phyloP scores from a whole-genome alignment of 2,113 vertebrate species.

The Agelaius phoeniceus region DNA sequence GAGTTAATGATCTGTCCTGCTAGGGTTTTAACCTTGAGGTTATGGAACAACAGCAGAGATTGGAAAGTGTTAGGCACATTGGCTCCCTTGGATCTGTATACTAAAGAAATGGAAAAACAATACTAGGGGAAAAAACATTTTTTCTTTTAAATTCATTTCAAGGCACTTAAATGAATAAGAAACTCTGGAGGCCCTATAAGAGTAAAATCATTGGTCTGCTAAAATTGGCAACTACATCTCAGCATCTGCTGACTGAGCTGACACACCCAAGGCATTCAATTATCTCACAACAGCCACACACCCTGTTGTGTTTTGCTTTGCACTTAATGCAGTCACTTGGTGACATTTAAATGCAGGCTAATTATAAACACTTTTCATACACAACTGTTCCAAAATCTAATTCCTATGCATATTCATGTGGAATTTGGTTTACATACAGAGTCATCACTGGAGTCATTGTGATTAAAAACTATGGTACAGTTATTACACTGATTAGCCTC shows the following conservation, averaged over 20 bases:
- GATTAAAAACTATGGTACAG: background rate
- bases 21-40: constrained; percentile 18
- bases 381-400: constrained; percentile 13
- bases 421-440: background rate
- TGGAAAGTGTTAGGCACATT: constrained; percentile 57
- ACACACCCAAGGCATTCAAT: constrained; percentile 35
- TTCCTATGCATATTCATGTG: constrained; percentile 26
- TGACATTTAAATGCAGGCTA: background rate
- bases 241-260: constrained; percentile 49
- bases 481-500: constrained; percentile 2
- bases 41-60: constrained; percentile 50
- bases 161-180: constrained; percentile 26
- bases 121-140: constrained; percentile 43
- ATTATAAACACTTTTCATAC: constrained; percentile 14
- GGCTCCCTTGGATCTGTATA: constrained; percentile 27
- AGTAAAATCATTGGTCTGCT: constrained; percentile 6
- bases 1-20: constrained; percentile 27
- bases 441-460: background rate
- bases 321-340: background rate
- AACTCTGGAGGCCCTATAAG: background rate
- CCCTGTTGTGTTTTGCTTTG: constrained; percentile 34
- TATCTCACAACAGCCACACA: constrained; percentile 17
- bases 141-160: constrained; percentile 47
- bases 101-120: constrained; percentile 60
- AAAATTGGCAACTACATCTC: constrained; percentile 17